Evolutionary conservation across 1,140 invertebrate species (phyloP).

Genomic region (Drosophila lacertosa): DNA sequence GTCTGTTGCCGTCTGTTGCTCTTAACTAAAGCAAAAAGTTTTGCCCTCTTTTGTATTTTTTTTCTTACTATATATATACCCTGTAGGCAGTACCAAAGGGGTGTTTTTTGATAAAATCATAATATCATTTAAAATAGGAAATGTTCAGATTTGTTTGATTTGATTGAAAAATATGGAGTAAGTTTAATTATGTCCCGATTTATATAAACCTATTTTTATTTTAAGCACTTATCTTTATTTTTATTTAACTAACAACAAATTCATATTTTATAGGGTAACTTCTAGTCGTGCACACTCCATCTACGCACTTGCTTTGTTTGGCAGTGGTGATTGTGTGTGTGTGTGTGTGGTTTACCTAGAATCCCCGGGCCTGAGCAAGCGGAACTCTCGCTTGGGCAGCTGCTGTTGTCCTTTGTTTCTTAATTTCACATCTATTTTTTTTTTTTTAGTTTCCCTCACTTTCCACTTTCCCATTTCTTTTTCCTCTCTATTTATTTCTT

Average conservation of each 20-base stretch:
- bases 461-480: background rate
- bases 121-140: too few species aligned
- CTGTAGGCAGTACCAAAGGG: too few species aligned
- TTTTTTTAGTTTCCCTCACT: background rate
- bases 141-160: too few species aligned
- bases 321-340: background rate
- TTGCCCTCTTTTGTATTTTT: conserved; percentile 1
- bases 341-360: conserved; percentile 47
- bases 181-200: too few species aligned
- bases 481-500: conserved; percentile 3
- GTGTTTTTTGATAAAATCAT: too few species aligned
- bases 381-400: conserved; percentile 14
- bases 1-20: conserved; percentile 45
- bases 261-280: background rate
- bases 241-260: too few species aligned
- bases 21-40: conserved; percentile 59
- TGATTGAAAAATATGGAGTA: too few species aligned
- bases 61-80: conserved; percentile 29
- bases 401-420: conserved; percentile 33
- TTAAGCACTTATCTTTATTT: too few species aligned
- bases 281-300: background rate
- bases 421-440: conserved; percentile 45
- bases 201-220: too few species aligned
- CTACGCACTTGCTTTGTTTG: background rate
- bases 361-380: conserved; percentile 33